Percentiles rank a stretch among this genome's conserved stretches.
Evolutionary conservation across 2,797 vertebrate species (phyloP).

Genomic region (Morus bassanus): DNA sequence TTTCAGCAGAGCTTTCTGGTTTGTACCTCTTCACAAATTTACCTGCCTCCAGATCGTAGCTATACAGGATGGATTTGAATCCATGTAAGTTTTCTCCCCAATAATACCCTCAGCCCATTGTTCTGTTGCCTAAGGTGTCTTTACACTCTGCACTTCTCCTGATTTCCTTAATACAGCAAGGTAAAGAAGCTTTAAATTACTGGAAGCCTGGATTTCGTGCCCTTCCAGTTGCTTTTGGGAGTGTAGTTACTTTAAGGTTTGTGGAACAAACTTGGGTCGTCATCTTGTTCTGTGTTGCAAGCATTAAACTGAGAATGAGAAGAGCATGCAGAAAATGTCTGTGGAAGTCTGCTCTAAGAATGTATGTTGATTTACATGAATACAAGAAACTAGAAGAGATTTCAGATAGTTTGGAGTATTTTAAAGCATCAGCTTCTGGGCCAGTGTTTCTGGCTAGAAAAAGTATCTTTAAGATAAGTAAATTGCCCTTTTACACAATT

Average conservation of each 20-base stretch:
- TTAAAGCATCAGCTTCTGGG: background rate
- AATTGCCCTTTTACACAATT: background rate
- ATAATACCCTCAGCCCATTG: background rate
- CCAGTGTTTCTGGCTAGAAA: background rate
- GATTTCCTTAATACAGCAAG: background rate
- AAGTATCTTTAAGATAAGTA: background rate
- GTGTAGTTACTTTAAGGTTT: background rate
- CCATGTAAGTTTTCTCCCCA: background rate
- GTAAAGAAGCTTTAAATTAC: background rate
- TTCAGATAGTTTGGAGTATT: background rate
- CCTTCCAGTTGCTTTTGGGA: background rate
- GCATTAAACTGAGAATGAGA: background rate
- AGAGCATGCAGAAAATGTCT: background rate
- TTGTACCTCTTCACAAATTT: background rate
- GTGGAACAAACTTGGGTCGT: background rate
- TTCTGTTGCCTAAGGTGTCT: too few species aligned
- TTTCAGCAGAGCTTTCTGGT: background rate
- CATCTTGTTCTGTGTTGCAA: background rate
- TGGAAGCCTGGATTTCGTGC: background rate
- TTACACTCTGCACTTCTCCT: background rate
- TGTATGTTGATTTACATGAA: accelerated
- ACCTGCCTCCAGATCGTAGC: background rate
- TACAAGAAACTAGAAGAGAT: background rate
- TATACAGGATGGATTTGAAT: background rate
- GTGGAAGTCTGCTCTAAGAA: background rate